Percentiles rank a stretch among this genome's conserved stretches.
phyloP scores from a whole-genome alignment of 2,797 vertebrate species.

The Pipistrellus kuhlii region DNA sequence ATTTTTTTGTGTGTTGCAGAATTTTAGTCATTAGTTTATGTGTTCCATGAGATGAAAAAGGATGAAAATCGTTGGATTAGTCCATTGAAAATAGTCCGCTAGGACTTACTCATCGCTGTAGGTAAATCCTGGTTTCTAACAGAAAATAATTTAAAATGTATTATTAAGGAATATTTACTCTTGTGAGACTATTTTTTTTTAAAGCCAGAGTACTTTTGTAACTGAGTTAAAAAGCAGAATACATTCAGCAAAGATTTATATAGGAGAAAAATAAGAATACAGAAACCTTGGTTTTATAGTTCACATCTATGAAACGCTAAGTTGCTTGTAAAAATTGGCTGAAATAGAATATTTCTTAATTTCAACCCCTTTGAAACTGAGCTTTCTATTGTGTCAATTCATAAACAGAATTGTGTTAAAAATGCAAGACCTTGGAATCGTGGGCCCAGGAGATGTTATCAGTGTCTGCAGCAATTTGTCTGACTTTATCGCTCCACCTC shows the following conservation, averaged over 20 bases:
- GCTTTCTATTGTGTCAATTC: neutral
- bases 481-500: neutral
- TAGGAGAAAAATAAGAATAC: neutral
- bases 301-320: neutral
- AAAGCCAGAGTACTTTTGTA: neutral
- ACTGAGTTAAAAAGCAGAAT: slow-evolving; percentile 2
- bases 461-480: accelerated
- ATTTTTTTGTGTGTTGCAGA: neutral
- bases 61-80: neutral
- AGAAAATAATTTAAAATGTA: slow-evolving; percentile 21
- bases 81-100: slow-evolving; percentile 30
- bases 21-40: neutral
- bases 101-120: slow-evolving; percentile 31
- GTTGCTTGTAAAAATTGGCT: neutral
- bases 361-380: slow-evolving; percentile 11
- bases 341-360: slow-evolving; percentile 45
- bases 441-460: accelerated
- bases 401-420: neutral
- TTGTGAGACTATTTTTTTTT: neutral
- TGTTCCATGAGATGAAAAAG: neutral
- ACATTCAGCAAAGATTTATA: neutral
- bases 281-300: slow-evolving; percentile 12
- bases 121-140: neutral
- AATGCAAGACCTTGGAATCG: neutral
- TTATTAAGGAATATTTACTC: slow-evolving; percentile 20